phyloP scores from a whole-genome alignment of 2,888 invertebrate genomes.

The Habrosyne pyritoides region DNA sequence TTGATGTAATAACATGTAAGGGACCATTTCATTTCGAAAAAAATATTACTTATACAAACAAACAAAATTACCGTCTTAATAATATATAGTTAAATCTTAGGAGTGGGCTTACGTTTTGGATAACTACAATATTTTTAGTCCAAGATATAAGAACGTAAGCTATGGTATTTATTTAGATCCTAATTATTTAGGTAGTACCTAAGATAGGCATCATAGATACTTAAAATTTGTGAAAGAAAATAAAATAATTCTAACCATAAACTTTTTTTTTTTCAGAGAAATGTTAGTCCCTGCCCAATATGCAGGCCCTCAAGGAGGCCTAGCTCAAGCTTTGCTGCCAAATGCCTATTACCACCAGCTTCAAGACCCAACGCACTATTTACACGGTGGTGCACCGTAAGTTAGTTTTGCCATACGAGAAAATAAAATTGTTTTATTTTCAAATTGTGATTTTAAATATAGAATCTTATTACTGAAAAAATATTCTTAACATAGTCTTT shows the following conservation, averaged over 20 bases:
- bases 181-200: no score
- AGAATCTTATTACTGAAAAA: background rate
- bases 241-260: no score
- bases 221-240: no score
- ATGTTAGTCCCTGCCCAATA: slow-evolving; percentile 77
- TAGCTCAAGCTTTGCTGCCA: slow-evolving; percentile 69
- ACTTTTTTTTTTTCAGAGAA: slow-evolving; percentile 51
- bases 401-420: slow-evolving; percentile 20
- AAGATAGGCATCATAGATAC: no score
- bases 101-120: no score
- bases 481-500: background rate
- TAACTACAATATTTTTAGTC: no score
- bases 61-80: no score
- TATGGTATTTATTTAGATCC: background rate
- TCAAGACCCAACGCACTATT: slow-evolving; percentile 70
- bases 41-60: no score
- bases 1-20: no score
- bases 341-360: slow-evolving; percentile 76
- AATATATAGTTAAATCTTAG: no score
- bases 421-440: slow-evolving; percentile 7
- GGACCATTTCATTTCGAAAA: no score
- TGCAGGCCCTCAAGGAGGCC: slow-evolving; percentile 64
- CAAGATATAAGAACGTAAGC: background rate
- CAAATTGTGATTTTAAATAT: background rate
- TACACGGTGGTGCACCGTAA: slow-evolving; percentile 64